A percentile compares a stretch with the other conserved stretches of the same genome.
Evolutionary conservation across 1,140 invertebrate genomes (phyloP).

Genomic region (Platyscapa corneri): DNA sequence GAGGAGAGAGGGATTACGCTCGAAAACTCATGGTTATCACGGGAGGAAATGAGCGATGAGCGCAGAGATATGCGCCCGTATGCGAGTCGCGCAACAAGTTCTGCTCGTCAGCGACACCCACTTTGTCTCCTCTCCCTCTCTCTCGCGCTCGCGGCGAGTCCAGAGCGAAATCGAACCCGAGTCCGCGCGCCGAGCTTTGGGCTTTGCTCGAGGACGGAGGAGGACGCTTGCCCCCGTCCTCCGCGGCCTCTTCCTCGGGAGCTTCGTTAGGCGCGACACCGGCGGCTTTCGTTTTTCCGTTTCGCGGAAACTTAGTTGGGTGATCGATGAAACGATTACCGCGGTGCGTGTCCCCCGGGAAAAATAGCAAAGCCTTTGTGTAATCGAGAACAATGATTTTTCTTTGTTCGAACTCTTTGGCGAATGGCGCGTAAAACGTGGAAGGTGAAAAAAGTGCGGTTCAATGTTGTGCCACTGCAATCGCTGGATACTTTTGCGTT

Average conservation of each 20-base stretch:
- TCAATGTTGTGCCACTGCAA: neutral
- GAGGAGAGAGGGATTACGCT: neutral
- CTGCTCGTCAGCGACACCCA: neutral
- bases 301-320: neutral
- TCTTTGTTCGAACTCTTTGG: neutral
- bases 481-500: neutral
- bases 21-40: conserved; percentile 10
- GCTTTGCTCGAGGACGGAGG: too few relatives aligned
- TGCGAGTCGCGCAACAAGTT: neutral
- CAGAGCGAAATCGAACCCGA: too few relatives aligned
- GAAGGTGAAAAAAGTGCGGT: neutral
- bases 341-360: neutral
- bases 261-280: too few relatives aligned
- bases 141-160: too few relatives aligned
- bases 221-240: too few relatives aligned
- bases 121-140: too few relatives aligned
- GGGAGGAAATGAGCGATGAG: conserved; percentile 20
- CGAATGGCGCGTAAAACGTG: neutral
- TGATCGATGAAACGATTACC: neutral
- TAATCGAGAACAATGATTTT: neutral
- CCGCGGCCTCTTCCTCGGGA: too few relatives aligned
- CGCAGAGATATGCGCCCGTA: neutral
- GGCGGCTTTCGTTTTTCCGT: too few relatives aligned
- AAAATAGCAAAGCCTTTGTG: neutral
- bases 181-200: too few relatives aligned